A percentile compares a stretch with the other conserved stretches of the same genome.
Conservation (phyloP, 2,113 vertebrate species). For the Mirza zaza region DNA sequence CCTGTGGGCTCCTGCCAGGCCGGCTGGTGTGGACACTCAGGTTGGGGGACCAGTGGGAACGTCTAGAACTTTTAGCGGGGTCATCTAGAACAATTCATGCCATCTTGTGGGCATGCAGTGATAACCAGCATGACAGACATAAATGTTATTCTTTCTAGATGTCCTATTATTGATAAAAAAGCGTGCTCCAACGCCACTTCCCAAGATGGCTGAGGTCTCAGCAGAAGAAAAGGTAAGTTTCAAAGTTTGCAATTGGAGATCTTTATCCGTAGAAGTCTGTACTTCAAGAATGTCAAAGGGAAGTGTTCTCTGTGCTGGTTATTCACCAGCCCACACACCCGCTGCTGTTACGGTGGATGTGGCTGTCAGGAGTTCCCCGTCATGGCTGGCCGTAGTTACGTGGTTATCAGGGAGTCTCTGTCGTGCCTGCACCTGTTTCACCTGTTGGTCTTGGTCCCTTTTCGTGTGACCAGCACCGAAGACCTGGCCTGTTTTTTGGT, state of each 20-base stretch:
- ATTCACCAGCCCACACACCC: no score
- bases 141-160: constrained; percentile 82
- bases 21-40: accelerated
- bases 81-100: accelerated
- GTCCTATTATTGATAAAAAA: constrained; percentile 93
- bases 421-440: accelerated
- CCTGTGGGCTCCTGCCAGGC: background rate
- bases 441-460: accelerated
- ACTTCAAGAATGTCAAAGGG: accelerated
- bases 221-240: constrained; percentile 94
- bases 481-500: background rate
- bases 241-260: accelerated
- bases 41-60: background rate
- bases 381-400: accelerated
- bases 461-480: accelerated
- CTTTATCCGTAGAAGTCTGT: accelerated
- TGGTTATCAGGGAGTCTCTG: background rate
- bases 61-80: background rate
- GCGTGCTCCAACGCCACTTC: constrained; percentile 87
- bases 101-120: accelerated
- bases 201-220: constrained; percentile 93
- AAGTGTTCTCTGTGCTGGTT: accelerated
- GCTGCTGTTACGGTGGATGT: accelerated
- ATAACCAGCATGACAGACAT: background rate
- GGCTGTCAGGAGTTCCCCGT: no score